Evolutionary conservation across 2,888 invertebrate species (phyloP), one percentile per base, ranked within the genome.

Genomic region (Sicus ferrugineus): DNA sequence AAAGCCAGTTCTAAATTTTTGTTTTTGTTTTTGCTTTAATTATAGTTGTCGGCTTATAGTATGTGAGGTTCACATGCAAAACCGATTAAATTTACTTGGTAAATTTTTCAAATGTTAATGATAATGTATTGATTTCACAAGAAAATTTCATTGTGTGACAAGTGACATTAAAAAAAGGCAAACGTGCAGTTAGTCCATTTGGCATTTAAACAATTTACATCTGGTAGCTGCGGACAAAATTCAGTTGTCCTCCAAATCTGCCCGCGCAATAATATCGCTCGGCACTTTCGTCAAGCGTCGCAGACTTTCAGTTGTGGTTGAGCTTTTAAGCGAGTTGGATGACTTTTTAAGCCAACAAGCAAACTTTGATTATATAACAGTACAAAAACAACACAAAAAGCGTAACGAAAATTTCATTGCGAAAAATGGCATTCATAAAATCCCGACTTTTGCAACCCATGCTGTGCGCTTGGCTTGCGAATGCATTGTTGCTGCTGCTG

Each of bases 261-360:
- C 14, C 38, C 7, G 14, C 38, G n/a, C n/a, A n/a, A n/a, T n/a
- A n/a, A n/a, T n/a, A n/a, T n/a, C n/a, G 26, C 7, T 23, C 52
- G 21, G 23, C 54, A 23, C 14, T n/a, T 42, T 42, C 5, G 11
- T 42, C 11, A 42, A 42, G 9, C 16, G 9, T 23, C 23, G 42
- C 54, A 42, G 23, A 23, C 28, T 30, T 61, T 73, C 72, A 76
- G 76, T 76, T 71, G 70, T 46, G 31, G 48, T 63, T 71, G 71
- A 75, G 73, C 75, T 73, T 74, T 73, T 70, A 73, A 75, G 70
- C 75, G 28, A 73, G 74, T 73, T 74, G 71, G 75, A 73, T 72
- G 72, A 62, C 48, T 56, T 48, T 58, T 58, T 31, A 5, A 67
- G 67, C 46, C 30, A 2, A 42, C 54, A 9, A 50, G 14, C n/a